These are phyloP conservation scores for Dipodomys merriami DNA, from an alignment of 2,113 vertebrate genomes.

Conservation along the genomic window DNA sequence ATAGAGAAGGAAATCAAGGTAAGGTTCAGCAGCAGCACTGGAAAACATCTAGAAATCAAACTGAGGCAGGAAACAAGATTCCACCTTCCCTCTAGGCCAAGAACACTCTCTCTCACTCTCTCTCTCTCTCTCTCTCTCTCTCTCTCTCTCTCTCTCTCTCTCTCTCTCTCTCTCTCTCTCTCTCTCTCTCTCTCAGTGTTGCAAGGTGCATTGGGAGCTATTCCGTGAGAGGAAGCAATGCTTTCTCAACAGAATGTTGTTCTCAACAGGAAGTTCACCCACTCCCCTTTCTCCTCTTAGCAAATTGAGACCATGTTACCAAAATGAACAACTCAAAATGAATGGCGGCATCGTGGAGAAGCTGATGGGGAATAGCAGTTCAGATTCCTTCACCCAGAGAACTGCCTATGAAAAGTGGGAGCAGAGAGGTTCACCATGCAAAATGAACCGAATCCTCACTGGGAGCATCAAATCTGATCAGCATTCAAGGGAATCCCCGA, in stretches of 20 bases:
- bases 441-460: constrained; percentile 19
- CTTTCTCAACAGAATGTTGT: constrained; percentile 22
- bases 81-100: neutral
- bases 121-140: neutral
- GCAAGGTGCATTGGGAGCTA: neutral
- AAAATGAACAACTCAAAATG: constrained; percentile 38
- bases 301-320: constrained; percentile 1
- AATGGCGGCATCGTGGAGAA: neutral
- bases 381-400: neutral
- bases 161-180: too few species aligned
- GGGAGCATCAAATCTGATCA: neutral
- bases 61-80: neutral
- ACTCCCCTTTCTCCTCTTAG: neutral
- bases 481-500: neutral
- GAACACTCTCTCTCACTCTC: neutral
- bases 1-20: neutral
- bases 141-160: neutral
- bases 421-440: neutral
- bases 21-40: neutral
- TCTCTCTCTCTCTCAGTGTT: neutral
- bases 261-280: neutral
- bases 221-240: neutral
- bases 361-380: neutral
- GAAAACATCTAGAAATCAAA: constrained; percentile 10
- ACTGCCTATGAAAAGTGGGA: neutral